Evolutionary conservation across 2,113 vertebrate genomes (phyloP), one percentile per base, ranked within the genome.

Genomic region (Anthoscopus minutus): DNA sequence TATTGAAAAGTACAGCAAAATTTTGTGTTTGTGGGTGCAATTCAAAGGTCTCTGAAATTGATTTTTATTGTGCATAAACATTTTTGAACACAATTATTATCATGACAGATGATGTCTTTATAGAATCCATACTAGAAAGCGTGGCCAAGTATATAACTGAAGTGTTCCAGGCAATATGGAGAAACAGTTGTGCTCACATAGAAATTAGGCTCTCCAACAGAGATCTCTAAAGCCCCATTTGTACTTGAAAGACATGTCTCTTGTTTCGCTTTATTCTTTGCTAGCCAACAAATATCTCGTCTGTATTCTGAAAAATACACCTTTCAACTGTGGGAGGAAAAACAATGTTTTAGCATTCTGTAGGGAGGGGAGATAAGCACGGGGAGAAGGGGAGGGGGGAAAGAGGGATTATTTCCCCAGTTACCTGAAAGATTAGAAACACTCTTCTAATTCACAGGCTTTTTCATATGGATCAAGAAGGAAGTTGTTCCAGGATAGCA

Each of bases 131-230:
- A 94, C 90, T 23, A 94, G 72, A 94, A 97, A 92, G 82, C 57
- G 78, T 93, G 85, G 95, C 86, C 89, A 97, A 97, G 94, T 81
- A 95, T 38, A 67, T 60, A 95, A 93, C 82, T 69, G 81, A 94
- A 97, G 79, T 65, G 70, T 93, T 97, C 92, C 93, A 93, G 72
- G 86, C 94, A 97, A 97, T 95, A 96, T 86, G 93, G 92, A 95
- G 83, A 97, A 97, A 96, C 94, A 97, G 95, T 97, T 97, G 96
- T 96, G 93, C 94, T 97, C 94, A 67, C 91, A 90, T 27, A 96
- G 93, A 96, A 96, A 96, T 89, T 13, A 81, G 89, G 80, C 80
- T 97, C 96, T 95, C 94, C 96, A 94, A 95, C 42, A 94, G 96
- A 95, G 91, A 93, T 86, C 94, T 96, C 92, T 83, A 89, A 96